Evolutionary conservation across 2,888 invertebrate genomes (phyloP), one percentile per base, ranked within the genome.

Genomic region (Xestia rhomboidea): DNA sequence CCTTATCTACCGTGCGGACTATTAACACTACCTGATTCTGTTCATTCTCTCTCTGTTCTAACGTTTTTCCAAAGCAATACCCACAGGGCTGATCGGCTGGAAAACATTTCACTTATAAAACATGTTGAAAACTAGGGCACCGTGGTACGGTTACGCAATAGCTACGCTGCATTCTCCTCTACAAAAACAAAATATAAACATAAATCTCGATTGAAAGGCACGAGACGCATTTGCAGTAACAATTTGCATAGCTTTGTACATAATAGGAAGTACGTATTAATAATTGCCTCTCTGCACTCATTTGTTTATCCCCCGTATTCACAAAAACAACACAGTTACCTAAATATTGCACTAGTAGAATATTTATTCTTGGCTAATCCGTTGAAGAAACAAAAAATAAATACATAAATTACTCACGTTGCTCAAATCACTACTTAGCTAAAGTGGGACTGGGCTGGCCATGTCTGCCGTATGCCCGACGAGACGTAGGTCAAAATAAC

Each of bases 141-240:
- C 41, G 54, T 49, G 30, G 13, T 21, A 62, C 49, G 57, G 64
- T 77, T 77, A 18, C 38, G 38, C 38, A 68, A 77, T 49, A 60
- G 8, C 46, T 24, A 2, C 18, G 46, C 62, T 57, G 70, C 70
- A 49, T 74, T 68, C 24, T 30, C 24, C n/a, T n/a, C 38, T 68
- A n/a, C 18, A 63, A 24, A 46, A 79, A 27, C 27, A 49, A 72
- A 79, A 64, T 41, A n/a, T 30, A 41, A n/a, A 30, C 27, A 11
- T 63, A 49, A 49, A 66, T 38, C 30, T 44, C 34, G 27, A 30
- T 34, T 6, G 11, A 30, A 38, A 30, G 24, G 4, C 54, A 67
- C 60, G 41, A 46, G 21, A 2, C 27, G 34, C 30, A 30, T 76
- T 76, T 60, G 34, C n/a, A 60, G 34, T 44, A 24, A 38, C 30